Base-by-base conservation (phyloP, 2,888 invertebrate species). In the Chymomyza amoena region DNA sequence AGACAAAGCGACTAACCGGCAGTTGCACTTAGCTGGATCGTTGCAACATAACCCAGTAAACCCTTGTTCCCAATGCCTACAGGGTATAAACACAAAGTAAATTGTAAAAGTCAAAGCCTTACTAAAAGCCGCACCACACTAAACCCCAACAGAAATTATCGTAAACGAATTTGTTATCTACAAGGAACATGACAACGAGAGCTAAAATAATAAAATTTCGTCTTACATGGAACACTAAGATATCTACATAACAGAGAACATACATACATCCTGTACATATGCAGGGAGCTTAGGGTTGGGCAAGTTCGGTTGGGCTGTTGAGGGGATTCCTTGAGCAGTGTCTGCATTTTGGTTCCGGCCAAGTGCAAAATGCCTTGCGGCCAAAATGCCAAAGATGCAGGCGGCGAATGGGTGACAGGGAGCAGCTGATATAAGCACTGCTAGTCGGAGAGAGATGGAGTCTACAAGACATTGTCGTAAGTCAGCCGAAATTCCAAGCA, bases 121-220 rank as follows among this genome's bases (percentile, higher is more conserved):
- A 59, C 25, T 28, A 10, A 25, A 59, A 59, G 59, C n/a, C n/a
- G 25, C 59, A 32, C 50, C 45, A 16, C 45, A 45, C 51, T 50
- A 45, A 15, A 50, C 72, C 54, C 68, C 28, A 32, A 56, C 69
- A 63, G 45, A 57, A 69, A 60, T 66, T 65, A 66, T 75, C 63
- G 67, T 61, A 68, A 73, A 65, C 66, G 64, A 68, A 66, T 69
- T 73, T 68, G 64, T 68, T 64, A 72, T 70, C 70, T 65, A 36
- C 57, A 45, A 51, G 66, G 50, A 45, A 73, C 69, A 70, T 66
- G 61, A 61, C 36, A 59, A 51, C 45, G 72, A 60, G 72, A 60
- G 56, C 67, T 65, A 52, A 66, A 63, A 72, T 72, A 72, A 76
- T 76, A 72, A 72, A 69, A 70, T 66, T 51, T 52, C 45, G 28